Evolutionary conservation across 2,797 vertebrate genomes (phyloP).

Genomic region (Borostomias antarcticus): DNA sequence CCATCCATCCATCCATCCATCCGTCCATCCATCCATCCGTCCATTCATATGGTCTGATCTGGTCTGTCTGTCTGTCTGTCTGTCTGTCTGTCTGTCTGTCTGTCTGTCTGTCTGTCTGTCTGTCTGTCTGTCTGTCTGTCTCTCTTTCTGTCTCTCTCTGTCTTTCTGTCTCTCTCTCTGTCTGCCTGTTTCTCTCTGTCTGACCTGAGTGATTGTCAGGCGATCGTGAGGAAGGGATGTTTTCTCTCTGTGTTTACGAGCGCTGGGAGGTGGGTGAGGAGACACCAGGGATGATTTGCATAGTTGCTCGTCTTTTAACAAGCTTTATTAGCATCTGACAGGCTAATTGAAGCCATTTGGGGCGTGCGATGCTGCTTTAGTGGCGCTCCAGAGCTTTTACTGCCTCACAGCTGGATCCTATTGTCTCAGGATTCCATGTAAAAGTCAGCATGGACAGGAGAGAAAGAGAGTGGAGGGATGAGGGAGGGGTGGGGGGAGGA

Average conservation of each 20-base stretch:
- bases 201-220: neutral
- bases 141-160: too few species aligned
- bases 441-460: slow-evolving; percentile 48
- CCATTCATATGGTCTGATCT: too few species aligned
- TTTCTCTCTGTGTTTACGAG: slow-evolving; percentile 9
- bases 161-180: too few species aligned
- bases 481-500: slow-evolving; percentile 36
- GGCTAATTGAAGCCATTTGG: slow-evolving; percentile 77
- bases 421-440: slow-evolving; percentile 61
- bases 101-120: neutral
- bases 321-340: slow-evolving; percentile 72
- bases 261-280: slow-evolving; percentile 16
- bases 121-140: neutral
- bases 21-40: too few species aligned
- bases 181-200: neutral
- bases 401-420: slow-evolving; percentile 74
- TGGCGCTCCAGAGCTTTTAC: slow-evolving; percentile 73
- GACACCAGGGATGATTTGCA: slow-evolving; percentile 54
- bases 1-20: too few species aligned
- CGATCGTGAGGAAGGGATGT: slow-evolving; percentile 3
- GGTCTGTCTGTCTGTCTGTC: too few species aligned
- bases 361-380: slow-evolving; percentile 61
- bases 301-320: slow-evolving; percentile 58
- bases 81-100: neutral
- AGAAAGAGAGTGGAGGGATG: slow-evolving; percentile 48